Conservation (phyloP, 2,113 vertebrate genomes). For the Albula goreensis region DNA sequence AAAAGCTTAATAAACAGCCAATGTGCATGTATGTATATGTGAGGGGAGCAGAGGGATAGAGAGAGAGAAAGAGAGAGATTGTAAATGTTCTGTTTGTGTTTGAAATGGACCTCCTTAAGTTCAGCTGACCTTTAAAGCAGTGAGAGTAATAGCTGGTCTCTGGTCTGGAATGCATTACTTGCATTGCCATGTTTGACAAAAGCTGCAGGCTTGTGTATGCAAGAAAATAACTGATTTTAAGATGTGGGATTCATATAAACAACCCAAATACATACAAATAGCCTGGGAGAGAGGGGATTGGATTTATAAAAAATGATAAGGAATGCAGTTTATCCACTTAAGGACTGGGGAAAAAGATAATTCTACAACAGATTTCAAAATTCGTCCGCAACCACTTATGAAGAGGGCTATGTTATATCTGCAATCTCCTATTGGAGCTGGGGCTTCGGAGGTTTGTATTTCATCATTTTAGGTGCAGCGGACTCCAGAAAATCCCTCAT, state of each 20-base stretch:
- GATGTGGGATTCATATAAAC: constrained; percentile 15
- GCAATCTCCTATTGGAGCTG: too few relatives aligned
- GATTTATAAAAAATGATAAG: constrained; percentile 10
- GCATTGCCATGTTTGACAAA: constrained; percentile 18
- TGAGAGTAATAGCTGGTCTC: constrained; percentile 17
- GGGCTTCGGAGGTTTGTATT: too few relatives aligned
- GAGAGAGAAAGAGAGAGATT: background rate
- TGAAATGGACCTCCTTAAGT: background rate
- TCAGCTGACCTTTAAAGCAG: constrained; percentile 31
- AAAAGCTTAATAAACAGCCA: too few relatives aligned
- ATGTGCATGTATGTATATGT: too few relatives aligned
- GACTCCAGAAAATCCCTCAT: too few relatives aligned
- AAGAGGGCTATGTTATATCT: too few relatives aligned
- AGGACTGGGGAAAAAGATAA: background rate
- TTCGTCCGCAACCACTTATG: too few relatives aligned
- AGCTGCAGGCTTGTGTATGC: constrained; percentile 9
- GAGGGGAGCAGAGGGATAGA: too few relatives aligned
- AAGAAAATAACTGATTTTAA: constrained; percentile 13
- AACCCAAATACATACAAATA: constrained; percentile 5
- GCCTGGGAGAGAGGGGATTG: background rate
- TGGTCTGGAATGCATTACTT: constrained; percentile 37
- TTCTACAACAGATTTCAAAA: background rate
- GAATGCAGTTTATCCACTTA: background rate
- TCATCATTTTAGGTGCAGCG: too few relatives aligned
- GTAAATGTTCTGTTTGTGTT: constrained; percentile 5